Evolutionary conservation across 2,797 vertebrate species (phyloP).

Genomic region (Jordanella pulchra): DNA sequence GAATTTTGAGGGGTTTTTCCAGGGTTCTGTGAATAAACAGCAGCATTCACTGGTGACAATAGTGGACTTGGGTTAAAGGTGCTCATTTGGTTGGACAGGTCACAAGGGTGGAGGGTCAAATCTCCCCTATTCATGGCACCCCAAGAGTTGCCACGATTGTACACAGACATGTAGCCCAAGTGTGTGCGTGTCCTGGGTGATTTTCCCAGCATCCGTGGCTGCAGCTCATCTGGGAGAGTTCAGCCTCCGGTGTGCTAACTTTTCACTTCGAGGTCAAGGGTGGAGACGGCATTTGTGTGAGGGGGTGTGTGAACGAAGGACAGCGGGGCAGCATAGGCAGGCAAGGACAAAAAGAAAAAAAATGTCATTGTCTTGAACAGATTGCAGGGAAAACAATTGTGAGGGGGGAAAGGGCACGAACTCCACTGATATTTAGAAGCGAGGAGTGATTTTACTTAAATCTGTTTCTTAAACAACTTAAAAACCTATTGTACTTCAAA

Average conservation of each 20-base stretch:
- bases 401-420: not conserved
- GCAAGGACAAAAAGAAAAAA: constrained; percentile 48
- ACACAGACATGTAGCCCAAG: constrained; percentile 43
- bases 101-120: constrained; percentile 72
- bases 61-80: constrained; percentile 55
- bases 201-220: constrained; percentile 79
- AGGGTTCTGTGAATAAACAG: constrained; percentile 57
- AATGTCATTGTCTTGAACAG: constrained; percentile 53
- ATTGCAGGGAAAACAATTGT: constrained; percentile 26
- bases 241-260: constrained; percentile 79
- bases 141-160: constrained; percentile 64
- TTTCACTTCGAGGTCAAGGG: constrained; percentile 84
- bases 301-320: constrained; percentile 55
- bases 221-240: constrained; percentile 77
- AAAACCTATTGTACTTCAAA: not conserved
- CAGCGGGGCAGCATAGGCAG: constrained; percentile 28
- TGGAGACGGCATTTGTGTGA: constrained; percentile 63
- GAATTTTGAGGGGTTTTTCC: constrained; percentile 63
- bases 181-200: constrained; percentile 56
- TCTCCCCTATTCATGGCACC: constrained; percentile 75
- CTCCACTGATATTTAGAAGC: not conserved
- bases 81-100: constrained; percentile 68
- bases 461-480: not conserved
- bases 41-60: constrained; percentile 68
- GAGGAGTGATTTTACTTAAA: not conserved